These are phyloP conservation scores for Kryptopterus vitreolus DNA, from an alignment of 2,797 vertebrate species.

Conservation along the genomic window DNA sequence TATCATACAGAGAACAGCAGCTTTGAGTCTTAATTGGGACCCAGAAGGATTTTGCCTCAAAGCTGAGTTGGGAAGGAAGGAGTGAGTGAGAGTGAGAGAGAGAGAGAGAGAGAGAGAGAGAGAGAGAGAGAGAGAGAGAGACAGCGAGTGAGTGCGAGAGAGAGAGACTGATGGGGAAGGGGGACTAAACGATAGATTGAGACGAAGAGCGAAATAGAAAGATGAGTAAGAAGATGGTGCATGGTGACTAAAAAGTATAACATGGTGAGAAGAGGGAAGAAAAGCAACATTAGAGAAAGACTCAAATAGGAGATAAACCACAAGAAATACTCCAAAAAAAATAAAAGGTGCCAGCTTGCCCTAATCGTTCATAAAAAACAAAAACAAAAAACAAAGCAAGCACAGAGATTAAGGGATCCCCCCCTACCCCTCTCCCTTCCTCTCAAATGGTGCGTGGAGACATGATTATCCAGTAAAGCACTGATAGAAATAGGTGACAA, in stretches of 20 bases:
- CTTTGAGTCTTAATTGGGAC: slow-evolving; percentile 93
- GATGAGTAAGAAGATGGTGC: slow-evolving; percentile 52
- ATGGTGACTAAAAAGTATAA: slow-evolving; percentile 50
- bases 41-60: slow-evolving; percentile 85
- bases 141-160: slow-evolving; percentile 55
- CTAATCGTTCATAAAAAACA: slow-evolving; percentile 54
- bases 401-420: slow-evolving; percentile 35
- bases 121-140: not conserved
- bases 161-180: slow-evolving; percentile 56
- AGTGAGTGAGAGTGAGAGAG: slow-evolving; percentile 54
- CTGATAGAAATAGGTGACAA: slow-evolving; percentile 56
- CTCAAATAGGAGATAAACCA: slow-evolving; percentile 58
- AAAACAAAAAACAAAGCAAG: slow-evolving; percentile 31
- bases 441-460: slow-evolving; percentile 31
- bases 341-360: slow-evolving; percentile 68
- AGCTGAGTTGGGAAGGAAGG: slow-evolving; percentile 66
- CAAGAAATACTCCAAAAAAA: slow-evolving; percentile 74
- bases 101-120: slow-evolving; percentile 54
- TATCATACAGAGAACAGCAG: slow-evolving; percentile 89
- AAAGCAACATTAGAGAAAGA: slow-evolving; percentile 49
- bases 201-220: slow-evolving; percentile 55
- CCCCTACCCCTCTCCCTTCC: slow-evolving; percentile 18
- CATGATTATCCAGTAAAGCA: slow-evolving; percentile 46
- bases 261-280: slow-evolving; percentile 39
- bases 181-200: slow-evolving; percentile 55